phyloP scores from a whole-genome alignment of 2,797 vertebrate genomes.

The Bothrops alternatus region DNA sequence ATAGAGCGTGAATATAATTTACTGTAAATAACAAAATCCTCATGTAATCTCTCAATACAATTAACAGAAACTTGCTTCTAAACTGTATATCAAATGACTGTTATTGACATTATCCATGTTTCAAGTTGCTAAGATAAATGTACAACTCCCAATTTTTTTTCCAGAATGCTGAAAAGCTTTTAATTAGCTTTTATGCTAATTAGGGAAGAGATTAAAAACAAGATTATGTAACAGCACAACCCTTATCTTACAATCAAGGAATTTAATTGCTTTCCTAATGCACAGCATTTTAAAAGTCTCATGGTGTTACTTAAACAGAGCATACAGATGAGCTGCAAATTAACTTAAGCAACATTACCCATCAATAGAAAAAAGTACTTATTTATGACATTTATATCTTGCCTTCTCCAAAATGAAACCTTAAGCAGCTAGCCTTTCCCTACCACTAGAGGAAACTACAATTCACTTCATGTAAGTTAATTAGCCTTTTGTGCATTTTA shows the following conservation, averaged over 20 bases:
- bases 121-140: neutral
- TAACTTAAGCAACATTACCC: neutral
- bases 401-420: neutral
- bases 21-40: constrained; percentile 28
- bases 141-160: constrained; percentile 7
- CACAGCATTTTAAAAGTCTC: neutral
- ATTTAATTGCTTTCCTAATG: constrained; percentile 48
- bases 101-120: neutral
- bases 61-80: neutral
- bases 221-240: constrained; percentile 49
- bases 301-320: neutral
- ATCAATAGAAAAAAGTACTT: neutral
- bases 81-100: neutral
- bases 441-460: neutral
- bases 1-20: constrained; percentile 34
- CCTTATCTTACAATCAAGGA: constrained; percentile 46
- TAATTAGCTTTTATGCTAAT: constrained; percentile 66
- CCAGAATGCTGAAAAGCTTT: constrained; percentile 41
- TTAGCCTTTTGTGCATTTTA: neutral
- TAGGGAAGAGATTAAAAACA: constrained; percentile 49
- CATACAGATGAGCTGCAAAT: neutral
- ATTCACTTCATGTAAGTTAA: neutral
- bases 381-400: neutral
- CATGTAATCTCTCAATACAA: accelerated
- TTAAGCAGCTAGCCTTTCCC: neutral